Base-by-base conservation (phyloP, 1,140 invertebrate genomes). In the Drosophila insularis region DNA sequence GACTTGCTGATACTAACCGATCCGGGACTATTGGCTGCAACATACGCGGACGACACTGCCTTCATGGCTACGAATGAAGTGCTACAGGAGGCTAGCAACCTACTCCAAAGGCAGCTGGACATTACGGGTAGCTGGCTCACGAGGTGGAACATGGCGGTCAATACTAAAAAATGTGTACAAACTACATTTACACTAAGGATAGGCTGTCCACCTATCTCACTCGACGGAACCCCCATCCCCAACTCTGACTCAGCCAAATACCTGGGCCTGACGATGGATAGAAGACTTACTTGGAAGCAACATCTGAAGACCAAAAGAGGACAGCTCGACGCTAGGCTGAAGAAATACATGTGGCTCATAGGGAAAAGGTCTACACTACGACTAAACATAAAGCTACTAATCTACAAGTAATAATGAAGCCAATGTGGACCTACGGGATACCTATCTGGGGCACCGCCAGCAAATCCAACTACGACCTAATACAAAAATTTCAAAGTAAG, bases 241-340 rank as follows among this genome's bases (percentile, higher is more conserved):
- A n/a, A n/a, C n/a, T n/a, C n/a, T n/a, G n/a, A n/a, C n/a, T n/a
- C 39, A 11, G 39, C 39, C 39, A 43, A 43, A 43, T 43, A 43
- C 10, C 39, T 43, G 39, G 39, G 39, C 39, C 39, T 43, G 14
- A 43, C n/a, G 4, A 43, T 43, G 39, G 39, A 43, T 14, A 43
- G 39, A 10, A 43, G 39, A 14, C n/a, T 43, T 4, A 43, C 39
- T 4, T 43, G 39, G n/a, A 43, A 14, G 39, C 39, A n/a, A 4
- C 39, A 43, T 14, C 39, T 43, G 14, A 14, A 43, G n/a, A 14
- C 1, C 4, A 40, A 43, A 43, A 43, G 4, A 43, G 14, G 5
- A 14, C 13, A 14, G 13, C n/a, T 43, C 5, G 13, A 43, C 39
- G 13, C 39, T 6, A 43, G 14, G n/a, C 6, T 43, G n/a, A 43